These are phyloP conservation scores for Pseudochirops cupreus DNA, from an alignment of 2,797 vertebrate genomes.

Conservation along the genomic window DNA sequence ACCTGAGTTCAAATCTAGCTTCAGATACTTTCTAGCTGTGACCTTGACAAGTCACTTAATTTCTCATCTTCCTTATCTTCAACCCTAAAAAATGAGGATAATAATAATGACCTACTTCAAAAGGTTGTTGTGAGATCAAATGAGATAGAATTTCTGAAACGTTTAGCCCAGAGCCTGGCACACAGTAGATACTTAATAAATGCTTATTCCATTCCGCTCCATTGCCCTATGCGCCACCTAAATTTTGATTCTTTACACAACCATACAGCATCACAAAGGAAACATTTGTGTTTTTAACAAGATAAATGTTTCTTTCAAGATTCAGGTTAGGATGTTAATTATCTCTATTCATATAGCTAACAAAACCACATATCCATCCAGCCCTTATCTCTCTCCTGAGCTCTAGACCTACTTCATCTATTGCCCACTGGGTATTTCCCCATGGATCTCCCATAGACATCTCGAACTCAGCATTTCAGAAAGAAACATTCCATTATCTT, in stretches of 20 bases:
- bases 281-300: not conserved
- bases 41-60: not conserved
- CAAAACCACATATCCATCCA: not conserved
- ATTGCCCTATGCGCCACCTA: not conserved
- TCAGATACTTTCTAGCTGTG: not conserved
- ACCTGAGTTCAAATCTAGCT: not conserved
- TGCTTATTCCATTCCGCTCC: not conserved
- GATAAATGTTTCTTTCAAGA: not conserved
- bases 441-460: not conserved
- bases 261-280: not conserved
- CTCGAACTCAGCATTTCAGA: not conserved
- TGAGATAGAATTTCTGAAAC: not conserved
- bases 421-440: not conserved
- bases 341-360: not conserved
- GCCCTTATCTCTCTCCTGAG: not conserved
- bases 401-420: not conserved
- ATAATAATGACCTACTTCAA: not conserved
- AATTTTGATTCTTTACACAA: not conserved
- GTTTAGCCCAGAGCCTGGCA: not conserved
- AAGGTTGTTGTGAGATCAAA: not conserved
- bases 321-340: not conserved
- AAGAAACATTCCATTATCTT: not conserved
- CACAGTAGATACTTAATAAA: not conserved
- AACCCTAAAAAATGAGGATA: not conserved
- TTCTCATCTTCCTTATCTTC: not conserved